Evolutionary conservation across 2,888 invertebrate species (phyloP).

Genomic region (Cerastoderma edule): DNA sequence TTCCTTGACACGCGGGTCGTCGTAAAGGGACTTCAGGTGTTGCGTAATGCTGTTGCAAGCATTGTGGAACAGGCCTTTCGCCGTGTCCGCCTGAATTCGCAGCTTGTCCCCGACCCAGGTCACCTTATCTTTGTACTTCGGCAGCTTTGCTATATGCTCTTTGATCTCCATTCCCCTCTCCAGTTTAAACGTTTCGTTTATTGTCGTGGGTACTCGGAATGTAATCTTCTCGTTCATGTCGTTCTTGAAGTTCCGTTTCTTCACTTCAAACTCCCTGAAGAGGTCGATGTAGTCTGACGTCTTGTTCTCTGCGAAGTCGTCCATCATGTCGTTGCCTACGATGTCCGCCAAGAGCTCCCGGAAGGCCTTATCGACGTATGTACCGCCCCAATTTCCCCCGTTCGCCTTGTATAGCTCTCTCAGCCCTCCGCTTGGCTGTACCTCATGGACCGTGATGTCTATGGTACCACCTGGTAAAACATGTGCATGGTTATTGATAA

Average conservation of each 20-base stretch:
- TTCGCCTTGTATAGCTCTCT: conserved; percentile 46
- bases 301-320: background rate
- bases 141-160: background rate
- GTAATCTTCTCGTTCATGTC: conserved; percentile 8
- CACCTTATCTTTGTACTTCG: conserved; percentile 28
- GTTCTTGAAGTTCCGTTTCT: conserved; percentile 22
- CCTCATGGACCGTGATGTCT: conserved; percentile 50
- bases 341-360: conserved; percentile 11
- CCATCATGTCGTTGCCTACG: conserved; percentile 7
- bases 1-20: conserved; percentile 27
- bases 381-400: conserved; percentile 54
- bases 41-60: conserved; percentile 44
- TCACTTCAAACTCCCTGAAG: conserved; percentile 27
- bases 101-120: conserved; percentile 34
- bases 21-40: conserved; percentile 45
- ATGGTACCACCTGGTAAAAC: conserved; percentile 50
- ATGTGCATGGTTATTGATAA: no score
- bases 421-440: conserved; percentile 16
- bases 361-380: conserved; percentile 47
- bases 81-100: conserved; percentile 35
- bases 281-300: conserved; percentile 12
- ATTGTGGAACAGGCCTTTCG: conserved; percentile 44
- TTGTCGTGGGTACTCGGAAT: conserved; percentile 11
- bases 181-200: conserved; percentile 9
- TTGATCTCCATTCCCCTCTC: background rate